A percentile compares a stretch with the other conserved stretches of the same genome.
phyloP scores from a whole-genome alignment of 1,140 invertebrate genomes.

The Diorhabda carinulata region DNA sequence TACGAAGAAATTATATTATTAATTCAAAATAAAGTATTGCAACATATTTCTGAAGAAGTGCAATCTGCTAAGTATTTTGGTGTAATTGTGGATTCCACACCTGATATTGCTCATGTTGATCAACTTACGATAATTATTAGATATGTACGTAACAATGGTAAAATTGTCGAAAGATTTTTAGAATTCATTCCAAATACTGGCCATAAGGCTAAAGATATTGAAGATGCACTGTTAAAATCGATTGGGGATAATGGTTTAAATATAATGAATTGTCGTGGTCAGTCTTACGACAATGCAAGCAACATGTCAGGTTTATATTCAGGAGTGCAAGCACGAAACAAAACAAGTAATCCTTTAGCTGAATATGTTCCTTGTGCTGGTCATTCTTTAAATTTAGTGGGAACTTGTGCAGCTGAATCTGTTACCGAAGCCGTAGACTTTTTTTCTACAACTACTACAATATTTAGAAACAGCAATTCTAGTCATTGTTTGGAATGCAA shows the following conservation, averaged over 20 bases:
- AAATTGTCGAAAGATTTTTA: slow-evolving; percentile 35
- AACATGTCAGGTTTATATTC: no score
- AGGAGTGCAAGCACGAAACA: no score
- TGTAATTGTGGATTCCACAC: slow-evolving; percentile 14
- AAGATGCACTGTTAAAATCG: slow-evolving; percentile 19
- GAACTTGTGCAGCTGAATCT: no score
- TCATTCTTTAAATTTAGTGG: no score
- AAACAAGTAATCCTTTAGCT: no score
- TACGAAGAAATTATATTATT: slow-evolving; percentile 23
- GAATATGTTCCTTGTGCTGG: no score
- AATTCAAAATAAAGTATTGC: slow-evolving; percentile 16
- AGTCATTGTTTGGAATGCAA: no score
- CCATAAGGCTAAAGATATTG: slow-evolving; percentile 36
- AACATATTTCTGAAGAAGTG: slow-evolving; percentile 20
- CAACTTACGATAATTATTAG: slow-evolving; percentile 29
- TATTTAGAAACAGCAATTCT: no score
- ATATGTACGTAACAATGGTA: slow-evolving; percentile 32
- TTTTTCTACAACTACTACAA: not conserved
- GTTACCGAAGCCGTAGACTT: no score
- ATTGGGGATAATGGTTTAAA: slow-evolving; percentile 22
- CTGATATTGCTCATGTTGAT: no score
- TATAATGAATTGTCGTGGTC: no score
- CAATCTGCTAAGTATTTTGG: not conserved
- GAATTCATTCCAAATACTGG: slow-evolving; percentile 36
- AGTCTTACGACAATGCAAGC: no score